A percentile compares a stretch with the other conserved stretches of the same genome.
Conservation (phyloP, 2,888 invertebrate genomes). For the Aporophyla nigra region DNA sequence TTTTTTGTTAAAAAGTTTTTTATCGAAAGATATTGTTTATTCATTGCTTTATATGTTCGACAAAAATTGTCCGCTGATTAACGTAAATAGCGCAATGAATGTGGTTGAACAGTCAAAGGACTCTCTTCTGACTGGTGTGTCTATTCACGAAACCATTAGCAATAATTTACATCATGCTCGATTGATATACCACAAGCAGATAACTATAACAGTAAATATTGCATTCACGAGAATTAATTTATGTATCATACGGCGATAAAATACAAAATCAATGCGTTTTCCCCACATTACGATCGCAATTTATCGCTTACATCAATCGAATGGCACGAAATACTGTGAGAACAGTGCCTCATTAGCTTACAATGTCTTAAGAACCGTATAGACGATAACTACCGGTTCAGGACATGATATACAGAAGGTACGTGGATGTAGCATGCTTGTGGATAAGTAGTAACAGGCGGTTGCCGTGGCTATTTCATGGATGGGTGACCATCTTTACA, state of each 20-base stretch:
- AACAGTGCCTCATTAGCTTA: slow-evolving; percentile 49
- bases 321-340: slow-evolving; percentile 46
- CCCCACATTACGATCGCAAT: slow-evolving; percentile 46
- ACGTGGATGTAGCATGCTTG: not conserved
- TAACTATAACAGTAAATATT: slow-evolving; percentile 36
- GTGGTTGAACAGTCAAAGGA: not conserved
- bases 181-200: slow-evolving; percentile 36
- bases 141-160: not conserved
- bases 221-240: slow-evolving; percentile 45
- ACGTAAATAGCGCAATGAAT: too few relatives aligned
- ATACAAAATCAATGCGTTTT: slow-evolving; percentile 48
- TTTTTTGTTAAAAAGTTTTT: too few relatives aligned
- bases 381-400: slow-evolving; percentile 21
- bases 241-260: slow-evolving; percentile 47
- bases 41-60: too few relatives aligned
- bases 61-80: too few relatives aligned
- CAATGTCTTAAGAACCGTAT: slow-evolving; percentile 41
- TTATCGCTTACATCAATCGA: slow-evolving; percentile 45
- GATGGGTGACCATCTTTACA: too few relatives aligned
- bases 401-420: slow-evolving; percentile 23
- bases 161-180: slow-evolving; percentile 8
- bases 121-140: not conserved
- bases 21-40: too few relatives aligned
- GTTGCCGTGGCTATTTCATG: too few relatives aligned
- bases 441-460: too few relatives aligned